These are phyloP conservation scores for Linepithema humile DNA, from an alignment of 1,140 invertebrate genomes.

Conservation along the genomic window DNA sequence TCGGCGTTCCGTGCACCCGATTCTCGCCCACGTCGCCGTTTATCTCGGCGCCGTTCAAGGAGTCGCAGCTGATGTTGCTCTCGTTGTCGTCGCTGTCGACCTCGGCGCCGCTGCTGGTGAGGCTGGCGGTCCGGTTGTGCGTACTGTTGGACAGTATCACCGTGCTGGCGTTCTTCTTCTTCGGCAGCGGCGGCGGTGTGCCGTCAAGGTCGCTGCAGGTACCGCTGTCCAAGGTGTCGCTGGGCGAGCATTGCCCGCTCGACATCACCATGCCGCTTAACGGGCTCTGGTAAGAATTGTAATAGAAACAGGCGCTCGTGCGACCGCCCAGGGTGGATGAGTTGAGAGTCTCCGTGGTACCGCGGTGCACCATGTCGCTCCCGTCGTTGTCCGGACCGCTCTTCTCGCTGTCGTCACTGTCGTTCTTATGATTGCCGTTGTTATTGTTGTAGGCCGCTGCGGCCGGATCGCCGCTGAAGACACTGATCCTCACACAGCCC, in stretches of 20 bases:
- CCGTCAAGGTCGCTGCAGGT: constrained; percentile 92
- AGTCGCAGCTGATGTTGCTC: constrained; percentile 90
- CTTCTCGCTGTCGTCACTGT: constrained; percentile 36
- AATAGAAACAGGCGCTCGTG: constrained; percentile 85
- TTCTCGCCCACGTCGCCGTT: constrained; percentile 37
- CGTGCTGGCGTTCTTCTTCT: constrained; percentile 86
- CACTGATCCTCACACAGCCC: constrained; percentile 84
- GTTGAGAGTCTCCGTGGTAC: constrained; percentile 65
- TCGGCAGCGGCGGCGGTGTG: constrained; percentile 89
- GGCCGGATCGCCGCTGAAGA: constrained; percentile 64
- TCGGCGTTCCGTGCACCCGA: background rate
- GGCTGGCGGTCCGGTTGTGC: constrained; percentile 84
- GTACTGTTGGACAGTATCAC: constrained; percentile 83
- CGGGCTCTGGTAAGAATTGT: constrained; percentile 84
- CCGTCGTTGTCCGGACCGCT: background rate
- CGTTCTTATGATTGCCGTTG: constrained; percentile 67
- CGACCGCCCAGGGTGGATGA: constrained; percentile 61
- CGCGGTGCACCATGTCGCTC: constrained; percentile 76
- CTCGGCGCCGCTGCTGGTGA: constrained; percentile 85
- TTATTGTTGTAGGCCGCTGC: constrained; percentile 68
- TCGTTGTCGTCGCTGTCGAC: constrained; percentile 88
- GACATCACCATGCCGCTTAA: constrained; percentile 85
- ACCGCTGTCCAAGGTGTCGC: constrained; percentile 91
- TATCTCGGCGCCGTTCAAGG: constrained; percentile 88
- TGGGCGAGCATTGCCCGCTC: constrained; percentile 91